A percentile compares a stretch with the other conserved stretches of the same genome.
Evolutionary conservation across 2,888 invertebrate species (phyloP).

Genomic region (Cylindroiulus punctatus): DNA sequence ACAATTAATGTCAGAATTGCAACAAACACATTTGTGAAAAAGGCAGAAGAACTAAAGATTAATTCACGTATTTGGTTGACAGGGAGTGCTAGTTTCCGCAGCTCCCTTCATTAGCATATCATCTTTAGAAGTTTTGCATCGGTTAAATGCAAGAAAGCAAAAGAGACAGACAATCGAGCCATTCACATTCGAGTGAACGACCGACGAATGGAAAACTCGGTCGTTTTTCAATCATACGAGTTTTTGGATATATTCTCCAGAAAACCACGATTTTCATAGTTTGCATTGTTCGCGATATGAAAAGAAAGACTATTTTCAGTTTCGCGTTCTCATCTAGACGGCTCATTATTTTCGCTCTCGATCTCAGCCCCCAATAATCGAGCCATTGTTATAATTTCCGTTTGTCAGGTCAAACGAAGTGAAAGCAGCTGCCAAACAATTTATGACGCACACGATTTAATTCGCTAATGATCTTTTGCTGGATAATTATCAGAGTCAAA

Average conservation of each 20-base stretch:
- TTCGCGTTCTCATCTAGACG: neutral
- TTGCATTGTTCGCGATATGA: neutral
- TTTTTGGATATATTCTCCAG: neutral
- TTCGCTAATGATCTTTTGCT: constrained; percentile 43
- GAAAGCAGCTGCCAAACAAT: constrained; percentile 45
- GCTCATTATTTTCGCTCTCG: constrained; percentile 33
- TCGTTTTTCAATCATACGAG: too few relatives aligned
- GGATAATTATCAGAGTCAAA: constrained; percentile 43
- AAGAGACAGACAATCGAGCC: too few relatives aligned
- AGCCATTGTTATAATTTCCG: constrained; percentile 17
- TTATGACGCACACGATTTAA: constrained; percentile 45
- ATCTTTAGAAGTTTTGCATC: too few relatives aligned
- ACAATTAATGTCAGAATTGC: too few relatives aligned
- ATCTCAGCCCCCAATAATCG: constrained; percentile 19
- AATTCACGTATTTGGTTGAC: too few relatives aligned
- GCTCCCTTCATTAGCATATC: too few relatives aligned
- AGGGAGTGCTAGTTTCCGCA: too few relatives aligned
- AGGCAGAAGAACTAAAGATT: too few relatives aligned
- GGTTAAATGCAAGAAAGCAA: too few relatives aligned
- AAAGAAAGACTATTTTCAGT: neutral
- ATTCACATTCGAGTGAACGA: too few relatives aligned
- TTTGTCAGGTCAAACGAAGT: constrained; percentile 24
- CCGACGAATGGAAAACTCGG: too few relatives aligned
- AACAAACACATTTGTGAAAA: too few relatives aligned
- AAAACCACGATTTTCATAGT: neutral